phyloP scores from a whole-genome alignment of 2,888 invertebrate genomes.

The Galerucella calmariensis region DNA sequence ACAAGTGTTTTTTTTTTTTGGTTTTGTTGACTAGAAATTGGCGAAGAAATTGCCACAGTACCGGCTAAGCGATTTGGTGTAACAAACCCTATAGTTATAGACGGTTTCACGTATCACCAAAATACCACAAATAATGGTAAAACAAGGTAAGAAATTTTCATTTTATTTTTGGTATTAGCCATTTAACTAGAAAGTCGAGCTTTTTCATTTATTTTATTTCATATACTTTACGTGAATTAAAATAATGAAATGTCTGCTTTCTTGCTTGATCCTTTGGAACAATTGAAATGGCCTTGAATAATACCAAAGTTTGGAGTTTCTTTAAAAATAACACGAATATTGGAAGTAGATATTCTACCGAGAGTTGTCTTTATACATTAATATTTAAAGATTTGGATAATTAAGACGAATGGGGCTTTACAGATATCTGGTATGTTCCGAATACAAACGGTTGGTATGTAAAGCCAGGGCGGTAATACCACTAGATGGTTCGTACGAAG shows the following conservation, averaged over 20 bases:
- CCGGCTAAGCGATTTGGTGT: constrained; percentile 19
- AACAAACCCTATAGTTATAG: constrained; percentile 46
- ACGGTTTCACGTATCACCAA: constrained; percentile 55
- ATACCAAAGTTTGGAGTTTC: neutral
- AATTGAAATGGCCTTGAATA: neutral
- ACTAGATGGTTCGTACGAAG: constrained; percentile 42
- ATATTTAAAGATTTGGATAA: too few species aligned
- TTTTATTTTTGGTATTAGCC: too few species aligned
- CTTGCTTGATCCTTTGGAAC: neutral
- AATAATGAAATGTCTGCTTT: neutral
- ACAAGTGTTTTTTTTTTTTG: neutral
- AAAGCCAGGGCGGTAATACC: constrained; percentile 53
- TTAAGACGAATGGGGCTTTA: constrained; percentile 17
- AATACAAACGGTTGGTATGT: constrained; percentile 53
- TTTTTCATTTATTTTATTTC: neutral
- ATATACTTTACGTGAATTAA: constrained; percentile 15
- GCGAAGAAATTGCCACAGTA: constrained; percentile 23
- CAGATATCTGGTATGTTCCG: constrained; percentile 54
- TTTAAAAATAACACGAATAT: too few species aligned
- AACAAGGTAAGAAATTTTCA: constrained; percentile 50
- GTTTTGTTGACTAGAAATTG: constrained; percentile 18
- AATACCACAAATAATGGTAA: constrained; percentile 50
- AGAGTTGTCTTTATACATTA: too few species aligned
- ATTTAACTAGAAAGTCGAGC: neutral
- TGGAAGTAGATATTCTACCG: too few species aligned